Base-by-base conservation (phyloP, 2,888 invertebrate species). In the Nebria brevicollis region DNA sequence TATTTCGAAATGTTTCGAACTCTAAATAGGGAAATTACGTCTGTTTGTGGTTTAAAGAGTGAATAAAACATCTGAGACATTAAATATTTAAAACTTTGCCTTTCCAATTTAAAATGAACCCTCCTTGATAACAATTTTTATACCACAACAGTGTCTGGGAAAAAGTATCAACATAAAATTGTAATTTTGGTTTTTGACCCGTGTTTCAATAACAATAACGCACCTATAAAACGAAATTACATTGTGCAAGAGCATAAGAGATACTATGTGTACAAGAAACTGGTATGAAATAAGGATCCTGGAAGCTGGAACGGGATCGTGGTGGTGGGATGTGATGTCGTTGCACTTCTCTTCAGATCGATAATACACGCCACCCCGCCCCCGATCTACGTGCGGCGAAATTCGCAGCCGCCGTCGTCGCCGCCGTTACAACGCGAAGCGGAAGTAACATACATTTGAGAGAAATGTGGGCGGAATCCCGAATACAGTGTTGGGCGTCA, bases 401-500 rank as follows among this genome's bases (percentile, higher is more conserved):
- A 54, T 54, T 54, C 54, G 8, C 54, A 11, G 54, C 54, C 54
- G 54, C 54, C 54, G 54, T 54, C 20, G 20, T 43, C 43, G 43
- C 43, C 43, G 43, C 54, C 54, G 54, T 54, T 54, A 54, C 54
- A 54, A 54, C 34, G 1, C 34, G 34, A 2, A 34, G 34, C 54
- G 54, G 54, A 54, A 54, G 54, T 54, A 54, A 54, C 54, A 54
- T 13, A 54, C 54, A 54, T 13, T 11, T 54, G 8, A 11, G 54
- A 54, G 54, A 54, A 54, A 54, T 54, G 54, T 54, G 54, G 54
- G 54, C 54, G 54, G 54, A 54, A 54, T 54, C 54, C 54, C 54
- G 54, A 54, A 54, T 7, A 54, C 54, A 11, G 54, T 54, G 54
- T 13, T 54, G 54, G 54, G 54, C 54, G 54, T 54, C 54, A 54